These are phyloP conservation scores for Cheilosia soror DNA, from an alignment of 2,888 invertebrate genomes.

Conservation along the genomic window DNA sequence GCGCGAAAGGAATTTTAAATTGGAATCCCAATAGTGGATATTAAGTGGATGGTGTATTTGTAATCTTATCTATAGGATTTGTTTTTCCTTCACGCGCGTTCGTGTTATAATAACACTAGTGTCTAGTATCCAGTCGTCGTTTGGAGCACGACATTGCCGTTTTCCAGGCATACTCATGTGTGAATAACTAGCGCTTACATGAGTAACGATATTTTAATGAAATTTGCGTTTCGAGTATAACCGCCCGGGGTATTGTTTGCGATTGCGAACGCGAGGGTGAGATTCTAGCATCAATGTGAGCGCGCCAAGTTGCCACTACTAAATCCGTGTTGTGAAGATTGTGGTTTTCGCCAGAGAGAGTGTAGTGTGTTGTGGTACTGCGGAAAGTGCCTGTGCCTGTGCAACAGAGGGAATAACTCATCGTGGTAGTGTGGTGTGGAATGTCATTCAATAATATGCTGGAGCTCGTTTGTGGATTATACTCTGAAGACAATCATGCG, in stretches of 20 bases:
- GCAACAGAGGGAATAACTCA: conserved; percentile 42
- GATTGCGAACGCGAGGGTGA: conserved; percentile 12
- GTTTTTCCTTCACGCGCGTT: conserved; percentile 13
- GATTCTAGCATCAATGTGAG: conserved; percentile 3
- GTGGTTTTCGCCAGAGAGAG: neutral
- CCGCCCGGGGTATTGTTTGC: conserved; percentile 5
- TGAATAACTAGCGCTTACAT: conserved; percentile 9
- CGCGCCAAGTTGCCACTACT: neutral
- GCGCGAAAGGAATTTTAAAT: conserved; percentile 6
- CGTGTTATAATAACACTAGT: neutral
- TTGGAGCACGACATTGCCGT: neutral
- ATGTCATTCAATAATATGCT: conserved; percentile 81
- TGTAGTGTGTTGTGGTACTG: conserved; percentile 3
- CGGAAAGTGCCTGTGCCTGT: conserved; percentile 27
- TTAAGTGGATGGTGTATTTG: conserved; percentile 7
- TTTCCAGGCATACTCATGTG: conserved; percentile 10
- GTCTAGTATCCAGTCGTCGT: neutral
- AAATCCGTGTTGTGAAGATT: conserved; percentile 2
- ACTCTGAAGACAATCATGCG: conserved; percentile 86
- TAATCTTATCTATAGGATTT: conserved; percentile 34
- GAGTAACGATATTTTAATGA: conserved; percentile 12
- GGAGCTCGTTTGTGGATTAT: conserved; percentile 87
- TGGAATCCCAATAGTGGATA: conserved; percentile 4
- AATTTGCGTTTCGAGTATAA: conserved; percentile 5
- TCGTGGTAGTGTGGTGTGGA: conserved; percentile 51